A percentile compares a stretch with the other conserved stretches of the same genome.
Conservation (phyloP, 2,888 invertebrate species). For the Scaptomyza caliginosa region DNA sequence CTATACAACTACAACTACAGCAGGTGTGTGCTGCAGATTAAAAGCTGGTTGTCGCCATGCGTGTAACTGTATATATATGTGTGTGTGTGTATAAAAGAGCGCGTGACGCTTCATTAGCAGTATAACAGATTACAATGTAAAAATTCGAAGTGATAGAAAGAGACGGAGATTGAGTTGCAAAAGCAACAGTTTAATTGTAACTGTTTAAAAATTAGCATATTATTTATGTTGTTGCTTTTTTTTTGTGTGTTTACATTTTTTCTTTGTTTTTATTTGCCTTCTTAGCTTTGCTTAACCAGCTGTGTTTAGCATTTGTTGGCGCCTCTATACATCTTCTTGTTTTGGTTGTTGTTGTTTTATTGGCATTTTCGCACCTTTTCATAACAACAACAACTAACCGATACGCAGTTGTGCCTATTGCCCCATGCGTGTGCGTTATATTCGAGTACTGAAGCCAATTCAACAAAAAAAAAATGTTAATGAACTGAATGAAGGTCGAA, state of each 20-base stretch:
- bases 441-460: constrained; percentile 27
- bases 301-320: constrained; percentile 33
- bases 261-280: not conserved
- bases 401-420: constrained; percentile 11
- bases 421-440: constrained; percentile 23
- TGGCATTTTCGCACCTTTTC: constrained; percentile 68
- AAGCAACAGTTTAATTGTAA: not conserved
- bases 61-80: not conserved
- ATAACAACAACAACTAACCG: not conserved
- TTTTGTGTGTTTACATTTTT: not conserved
- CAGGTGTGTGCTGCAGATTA: constrained; percentile 61
- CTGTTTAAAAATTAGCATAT: not conserved
- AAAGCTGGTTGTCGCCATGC: constrained; percentile 18
- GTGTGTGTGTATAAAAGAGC: constrained; percentile 13
- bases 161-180: not conserved
- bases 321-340: constrained; percentile 18
- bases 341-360: constrained; percentile 38
- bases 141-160: not conserved
- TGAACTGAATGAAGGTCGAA: constrained; percentile 76
- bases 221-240: not conserved
- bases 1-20: constrained; percentile 24
- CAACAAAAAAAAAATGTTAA: constrained; percentile 53
- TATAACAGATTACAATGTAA: constrained; percentile 13
- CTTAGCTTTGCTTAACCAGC: not conserved
- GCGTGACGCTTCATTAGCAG: constrained; percentile 58